A percentile compares a stretch with the other conserved stretches of the same genome.
Evolutionary conservation across 2,888 invertebrate genomes (phyloP).

Genomic region (Synergus itoensis): DNA sequence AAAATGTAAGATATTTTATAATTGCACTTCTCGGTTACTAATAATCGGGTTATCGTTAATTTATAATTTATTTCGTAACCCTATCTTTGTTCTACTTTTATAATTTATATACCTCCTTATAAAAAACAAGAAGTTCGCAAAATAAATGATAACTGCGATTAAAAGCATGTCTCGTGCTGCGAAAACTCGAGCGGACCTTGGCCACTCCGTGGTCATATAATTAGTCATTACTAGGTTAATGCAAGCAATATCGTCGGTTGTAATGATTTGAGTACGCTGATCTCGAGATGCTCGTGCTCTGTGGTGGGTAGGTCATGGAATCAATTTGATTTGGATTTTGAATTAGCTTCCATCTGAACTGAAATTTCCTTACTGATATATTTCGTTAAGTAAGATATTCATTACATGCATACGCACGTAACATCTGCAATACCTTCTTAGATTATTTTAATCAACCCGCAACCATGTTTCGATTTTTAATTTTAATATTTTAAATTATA

Average conservation of each 20-base stretch:
- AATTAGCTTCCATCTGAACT: not conserved
- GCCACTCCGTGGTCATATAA: not conserved
- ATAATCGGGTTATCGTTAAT: constrained; percentile 19
- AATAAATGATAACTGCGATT: not conserved
- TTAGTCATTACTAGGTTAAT: constrained; percentile 4
- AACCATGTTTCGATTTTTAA: not conserved
- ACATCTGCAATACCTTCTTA: not conserved
- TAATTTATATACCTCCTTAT: not conserved
- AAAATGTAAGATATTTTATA: not conserved
- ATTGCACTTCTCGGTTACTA: constrained; percentile 10
- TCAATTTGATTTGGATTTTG: not conserved
- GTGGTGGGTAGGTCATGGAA: not conserved
- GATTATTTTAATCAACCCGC: not conserved
- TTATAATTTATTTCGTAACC: not conserved
- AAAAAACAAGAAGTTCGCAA: not conserved
- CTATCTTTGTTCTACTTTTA: constrained; percentile 6
- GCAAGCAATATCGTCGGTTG: constrained; percentile 9
- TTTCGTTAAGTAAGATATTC: not conserved
- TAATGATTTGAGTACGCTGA: constrained; percentile 10
- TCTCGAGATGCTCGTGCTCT: not conserved
- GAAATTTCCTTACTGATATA: constrained; percentile 15
- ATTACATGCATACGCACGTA: not conserved
- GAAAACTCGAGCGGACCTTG: not conserved
- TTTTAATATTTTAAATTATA: too few species aligned
- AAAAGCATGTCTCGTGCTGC: not conserved